Percentiles rank a stretch among this genome's conserved stretches.
These are phyloP conservation scores for Aphelinus atriplicis DNA, from an alignment of 1,140 invertebrate genomes.

Conservation along the genomic window DNA sequence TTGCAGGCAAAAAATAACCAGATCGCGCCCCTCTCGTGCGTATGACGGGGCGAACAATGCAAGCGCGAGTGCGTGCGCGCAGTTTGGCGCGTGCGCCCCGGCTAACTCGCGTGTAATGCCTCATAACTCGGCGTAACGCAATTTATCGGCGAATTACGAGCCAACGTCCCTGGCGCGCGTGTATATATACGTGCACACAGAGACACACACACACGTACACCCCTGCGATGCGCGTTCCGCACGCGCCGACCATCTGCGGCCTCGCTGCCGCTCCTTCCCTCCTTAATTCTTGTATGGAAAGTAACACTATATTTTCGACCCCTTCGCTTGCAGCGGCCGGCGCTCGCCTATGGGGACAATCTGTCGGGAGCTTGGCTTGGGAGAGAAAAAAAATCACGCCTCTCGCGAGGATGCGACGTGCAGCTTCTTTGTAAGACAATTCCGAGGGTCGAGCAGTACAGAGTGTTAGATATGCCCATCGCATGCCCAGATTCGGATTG, in stretches of 20 bases:
- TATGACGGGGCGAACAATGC: no score
- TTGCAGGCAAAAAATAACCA: no score
- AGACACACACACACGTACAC: neutral
- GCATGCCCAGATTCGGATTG: no score
- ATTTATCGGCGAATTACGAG: slow-evolving; percentile 39
- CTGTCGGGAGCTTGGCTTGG: neutral
- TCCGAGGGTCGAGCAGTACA: no score
- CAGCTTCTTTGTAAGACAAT: neutral
- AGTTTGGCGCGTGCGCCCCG: neutral
- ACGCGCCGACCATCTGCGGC: slow-evolving; percentile 28
- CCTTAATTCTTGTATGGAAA: slow-evolving; percentile 16
- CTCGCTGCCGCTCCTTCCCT: no score
- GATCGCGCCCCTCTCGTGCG: no score
- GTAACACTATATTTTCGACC: slow-evolving; percentile 24
- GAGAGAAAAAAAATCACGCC: slow-evolving; percentile 24
- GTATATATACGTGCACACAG: neutral
- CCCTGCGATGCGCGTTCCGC: slow-evolving; percentile 13
- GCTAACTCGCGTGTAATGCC: slow-evolving; percentile 24
- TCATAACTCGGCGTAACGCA: slow-evolving; percentile 31
- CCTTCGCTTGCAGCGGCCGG: no score
- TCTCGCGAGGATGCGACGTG: neutral
- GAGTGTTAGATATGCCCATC: no score
- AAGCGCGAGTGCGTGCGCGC: slow-evolving; percentile 9
- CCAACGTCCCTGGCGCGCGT: neutral
- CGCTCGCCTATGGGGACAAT: no score